Percentiles rank a stretch among this genome's conserved stretches.
Conservation (phyloP, 2,113 vertebrate species). For the Neotoma lepida region DNA sequence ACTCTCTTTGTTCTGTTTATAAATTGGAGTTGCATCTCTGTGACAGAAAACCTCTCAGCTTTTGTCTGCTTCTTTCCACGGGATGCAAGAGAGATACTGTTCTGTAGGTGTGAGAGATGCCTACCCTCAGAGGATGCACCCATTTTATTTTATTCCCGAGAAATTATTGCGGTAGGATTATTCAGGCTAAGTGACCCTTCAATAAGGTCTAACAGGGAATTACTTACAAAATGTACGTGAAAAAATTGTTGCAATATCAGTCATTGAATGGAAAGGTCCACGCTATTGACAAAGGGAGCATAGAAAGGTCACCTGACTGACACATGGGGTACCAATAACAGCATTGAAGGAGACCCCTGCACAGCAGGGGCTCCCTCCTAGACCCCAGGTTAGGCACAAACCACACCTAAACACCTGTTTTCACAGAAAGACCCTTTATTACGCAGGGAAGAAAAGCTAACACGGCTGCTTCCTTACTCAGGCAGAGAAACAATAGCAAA, state of each 20-base stretch:
- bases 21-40: neutral
- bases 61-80: neutral
- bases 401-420: neutral
- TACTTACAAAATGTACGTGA: neutral
- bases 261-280: neutral
- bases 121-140: neutral
- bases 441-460: neutral
- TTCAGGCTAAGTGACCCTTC: constrained; percentile 16
- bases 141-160: neutral
- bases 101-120: neutral
- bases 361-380: neutral
- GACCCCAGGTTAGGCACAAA: neutral
- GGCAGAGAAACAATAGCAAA: neutral
- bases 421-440: neutral
- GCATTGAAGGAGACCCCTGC: neutral
- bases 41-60: neutral
- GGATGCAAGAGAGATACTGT: neutral
- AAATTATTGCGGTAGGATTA: neutral
- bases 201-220: neutral
- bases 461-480: neutral
- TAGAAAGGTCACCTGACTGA: neutral
- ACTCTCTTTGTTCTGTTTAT: neutral
- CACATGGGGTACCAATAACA: neutral
- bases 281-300: neutral
- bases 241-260: neutral